Percentiles rank a stretch among this genome's conserved stretches.
phyloP scores from a whole-genome alignment of 1,140 invertebrate species.

The Drosophila repletoides region DNA sequence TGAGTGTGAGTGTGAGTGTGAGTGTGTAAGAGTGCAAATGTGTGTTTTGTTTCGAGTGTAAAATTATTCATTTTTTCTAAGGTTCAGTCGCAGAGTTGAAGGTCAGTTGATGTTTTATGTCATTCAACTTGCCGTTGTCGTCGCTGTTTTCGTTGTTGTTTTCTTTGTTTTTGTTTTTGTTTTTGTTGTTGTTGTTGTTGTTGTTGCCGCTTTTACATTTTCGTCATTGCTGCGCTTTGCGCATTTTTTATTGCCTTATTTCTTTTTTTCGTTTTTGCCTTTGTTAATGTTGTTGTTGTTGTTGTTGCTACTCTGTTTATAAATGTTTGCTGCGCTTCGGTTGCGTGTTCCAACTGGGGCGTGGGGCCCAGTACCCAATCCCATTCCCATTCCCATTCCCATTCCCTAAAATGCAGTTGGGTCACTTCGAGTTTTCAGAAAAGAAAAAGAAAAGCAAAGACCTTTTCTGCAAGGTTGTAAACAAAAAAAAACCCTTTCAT shows the following conservation, averaged over 20 bases:
- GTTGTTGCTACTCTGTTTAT: slow-evolving; percentile 12
- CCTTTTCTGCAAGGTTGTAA: no score
- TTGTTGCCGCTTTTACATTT: slow-evolving; percentile 55
- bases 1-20: slow-evolving; percentile 6
- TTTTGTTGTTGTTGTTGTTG: slow-evolving; percentile 11
- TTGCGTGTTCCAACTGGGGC: slow-evolving; percentile 64
- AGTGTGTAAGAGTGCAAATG: slow-evolving; percentile 18
- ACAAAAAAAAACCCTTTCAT: no score
- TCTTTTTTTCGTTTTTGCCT: slow-evolving; percentile 39
- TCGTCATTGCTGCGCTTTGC: slow-evolving; percentile 54
- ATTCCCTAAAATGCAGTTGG: slow-evolving; percentile 1
- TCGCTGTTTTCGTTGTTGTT: slow-evolving; percentile 24
- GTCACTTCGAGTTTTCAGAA: no score
- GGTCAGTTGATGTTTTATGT: slow-evolving; percentile 82
- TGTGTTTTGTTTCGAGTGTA: slow-evolving; percentile 61
- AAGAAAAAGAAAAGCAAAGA: no score
- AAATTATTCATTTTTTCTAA: slow-evolving; percentile 82
- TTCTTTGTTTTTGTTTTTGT: slow-evolving; percentile 26
- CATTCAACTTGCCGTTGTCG: slow-evolving; percentile 76
- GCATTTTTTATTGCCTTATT: no score
- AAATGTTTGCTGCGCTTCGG: slow-evolving; percentile 38
- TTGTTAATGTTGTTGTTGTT: slow-evolving; percentile 23
- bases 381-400: not conserved
- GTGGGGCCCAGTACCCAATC: slow-evolving; percentile 34
- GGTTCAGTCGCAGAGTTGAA: slow-evolving; percentile 82